Evolutionary conservation across 2,888 invertebrate species (phyloP).

Genomic region (Drosophila fulvimacula): DNA sequence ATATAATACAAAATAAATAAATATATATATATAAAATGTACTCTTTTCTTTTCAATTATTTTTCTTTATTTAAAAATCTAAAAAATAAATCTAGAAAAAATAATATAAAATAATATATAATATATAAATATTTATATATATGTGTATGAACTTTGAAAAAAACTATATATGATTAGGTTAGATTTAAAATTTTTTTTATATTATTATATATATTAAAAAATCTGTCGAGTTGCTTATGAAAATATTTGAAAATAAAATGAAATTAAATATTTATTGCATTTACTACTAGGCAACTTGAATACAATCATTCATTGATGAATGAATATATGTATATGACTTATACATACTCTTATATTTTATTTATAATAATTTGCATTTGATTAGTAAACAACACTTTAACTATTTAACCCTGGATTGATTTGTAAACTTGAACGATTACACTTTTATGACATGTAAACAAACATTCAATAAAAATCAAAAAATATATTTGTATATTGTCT

Average conservation of each 20-base stretch:
- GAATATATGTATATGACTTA: neutral
- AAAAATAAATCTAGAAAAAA: neutral
- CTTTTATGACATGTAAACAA: constrained; percentile 2
- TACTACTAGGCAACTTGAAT: neutral
- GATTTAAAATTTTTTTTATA: no score
- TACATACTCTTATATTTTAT: neutral
- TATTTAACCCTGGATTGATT: neutral
- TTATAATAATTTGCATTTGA: neutral
- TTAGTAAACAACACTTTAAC: neutral
- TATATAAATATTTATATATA: no score
- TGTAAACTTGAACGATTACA: neutral
- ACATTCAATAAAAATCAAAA: no score
- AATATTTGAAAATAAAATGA: neutral
- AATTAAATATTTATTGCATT: neutral
- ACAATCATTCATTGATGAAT: neutral
- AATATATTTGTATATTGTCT: neutral
- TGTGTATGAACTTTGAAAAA: neutral
- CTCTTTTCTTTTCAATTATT: neutral
- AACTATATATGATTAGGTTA: no score
- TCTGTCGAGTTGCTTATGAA: neutral
- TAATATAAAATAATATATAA: neutral
- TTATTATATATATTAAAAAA: no score
- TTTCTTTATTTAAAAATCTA: neutral
- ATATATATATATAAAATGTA: constrained; percentile 2
- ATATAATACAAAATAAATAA: constrained; percentile 11